Evolutionary conservation across 2,888 invertebrate genomes (phyloP).

Genomic region (Molorchus minor): DNA sequence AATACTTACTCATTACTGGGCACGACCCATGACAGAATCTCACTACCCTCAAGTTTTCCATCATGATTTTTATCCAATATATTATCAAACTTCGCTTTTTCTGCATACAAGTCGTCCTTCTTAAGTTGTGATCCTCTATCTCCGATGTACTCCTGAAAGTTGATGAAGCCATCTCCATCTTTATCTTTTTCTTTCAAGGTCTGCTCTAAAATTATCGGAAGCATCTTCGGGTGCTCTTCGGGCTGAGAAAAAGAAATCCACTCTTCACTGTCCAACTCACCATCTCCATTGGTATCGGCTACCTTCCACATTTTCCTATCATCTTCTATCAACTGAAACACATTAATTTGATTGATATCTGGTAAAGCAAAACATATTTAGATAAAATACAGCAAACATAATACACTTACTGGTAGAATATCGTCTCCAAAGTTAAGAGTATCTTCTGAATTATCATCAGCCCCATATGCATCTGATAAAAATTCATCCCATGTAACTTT

Average conservation of each 20-base stretch:
- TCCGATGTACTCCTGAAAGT: conserved; percentile 83
- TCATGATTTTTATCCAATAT: conserved; percentile 88
- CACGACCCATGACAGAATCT: conserved; percentile 89
- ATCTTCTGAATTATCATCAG: conserved; percentile 55
- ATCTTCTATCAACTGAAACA: conserved; percentile 71
- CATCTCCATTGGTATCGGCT: conserved; percentile 87
- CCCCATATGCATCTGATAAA: conserved; percentile 86
- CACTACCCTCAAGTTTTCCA: conserved; percentile 79
- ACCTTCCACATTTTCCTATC: conserved; percentile 87
- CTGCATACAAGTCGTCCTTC: conserved; percentile 75
- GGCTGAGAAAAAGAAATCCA: conserved; percentile 92
- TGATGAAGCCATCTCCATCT: conserved; percentile 84
- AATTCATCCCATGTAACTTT: conserved; percentile 90
- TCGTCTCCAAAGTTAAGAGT: conserved; percentile 47
- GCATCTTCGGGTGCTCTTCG: conserved; percentile 91
- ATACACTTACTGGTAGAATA: conserved; percentile 50
- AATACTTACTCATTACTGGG: conserved; percentile 85
- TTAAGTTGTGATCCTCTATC: conserved; percentile 74
- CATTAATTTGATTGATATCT: too few relatives aligned
- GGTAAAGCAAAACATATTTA: too few relatives aligned
- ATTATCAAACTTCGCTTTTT: conserved; percentile 85
- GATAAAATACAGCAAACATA: neutral
- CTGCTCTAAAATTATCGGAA: conserved; percentile 79
- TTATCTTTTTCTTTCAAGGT: conserved; percentile 86
- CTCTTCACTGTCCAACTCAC: conserved; percentile 77